Evolutionary conservation across 2,888 invertebrate species (phyloP), one percentile per base, ranked within the genome.

Genomic region (Agonopterix alstromeriana): DNA sequence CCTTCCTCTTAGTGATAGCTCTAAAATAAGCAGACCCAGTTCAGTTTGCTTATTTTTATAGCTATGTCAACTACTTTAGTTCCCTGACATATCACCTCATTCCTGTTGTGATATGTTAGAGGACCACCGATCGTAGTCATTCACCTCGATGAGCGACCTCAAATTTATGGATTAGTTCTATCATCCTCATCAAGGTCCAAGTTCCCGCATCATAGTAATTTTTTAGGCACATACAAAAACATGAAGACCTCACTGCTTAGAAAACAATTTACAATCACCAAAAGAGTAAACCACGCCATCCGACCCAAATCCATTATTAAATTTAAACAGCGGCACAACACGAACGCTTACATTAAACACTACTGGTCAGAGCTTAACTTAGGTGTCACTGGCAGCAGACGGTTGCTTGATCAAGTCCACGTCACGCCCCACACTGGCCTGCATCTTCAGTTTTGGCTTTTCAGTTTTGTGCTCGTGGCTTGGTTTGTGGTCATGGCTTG

Each of bases 331-430:
- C 61, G 59, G 54, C 53, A 66, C 56, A 50, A 58, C 59, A 67
- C 51, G 54, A 56, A 67, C 53, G 58, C 63, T 63, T 65, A 70
- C 14, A 8, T 43, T 50, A 42, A 36, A 47, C 46, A 50, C 61
- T 57, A 53, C 50, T 67, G 71, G 69, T 70, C 70, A 55, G 51
- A 52, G 52, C 54, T 65, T 77, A 60, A 70, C 70, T 78, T 90
- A 90, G 59, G 82, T 87, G 63, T 90, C 90, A 63, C 88, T 78
- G 45, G 82, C 70, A 55, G 83, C 72, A 50, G 89, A 85, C 0
- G 80, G 78, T 46, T 86, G 86, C 52, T 90, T 91, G 53, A 92
- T 90, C 48, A 92, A 81, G 65, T 92, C 92, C 49, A 90, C 74
- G 63, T 92, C 41, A 92, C 91, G 91, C 36, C 90, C 85, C 3